These are phyloP conservation scores for Drosophila bocqueti DNA, from an alignment of 1,140 invertebrate genomes.

Conservation along the genomic window DNA sequence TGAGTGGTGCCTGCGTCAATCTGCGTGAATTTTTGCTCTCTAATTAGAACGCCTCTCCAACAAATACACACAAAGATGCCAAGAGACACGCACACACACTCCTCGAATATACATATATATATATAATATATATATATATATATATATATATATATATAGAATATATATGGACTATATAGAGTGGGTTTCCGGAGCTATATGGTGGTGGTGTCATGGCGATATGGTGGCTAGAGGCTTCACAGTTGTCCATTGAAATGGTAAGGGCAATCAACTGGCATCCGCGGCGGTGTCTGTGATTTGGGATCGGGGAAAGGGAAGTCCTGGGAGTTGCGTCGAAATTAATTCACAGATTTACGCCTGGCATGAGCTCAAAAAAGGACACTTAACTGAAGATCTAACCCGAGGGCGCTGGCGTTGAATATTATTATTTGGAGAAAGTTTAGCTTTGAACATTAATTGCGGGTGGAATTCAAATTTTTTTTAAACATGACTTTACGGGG, in stretches of 20 bases:
- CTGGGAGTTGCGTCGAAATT: conserved; percentile 5
- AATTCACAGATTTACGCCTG: conserved; percentile 22
- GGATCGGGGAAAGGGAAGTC: neutral
- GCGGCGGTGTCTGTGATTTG: neutral
- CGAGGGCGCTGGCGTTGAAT: neutral
- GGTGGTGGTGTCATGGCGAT: conserved; percentile 30
- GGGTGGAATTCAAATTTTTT: neutral
- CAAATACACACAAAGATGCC: conserved; percentile 38
- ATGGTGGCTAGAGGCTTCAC: conserved; percentile 23
- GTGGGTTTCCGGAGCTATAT: conserved; percentile 1
- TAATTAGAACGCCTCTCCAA: conserved; percentile 79
- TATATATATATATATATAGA: conserved; percentile 5
- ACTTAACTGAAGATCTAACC: conserved; percentile 1
- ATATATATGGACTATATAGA: conserved; percentile 8
- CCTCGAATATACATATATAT: conserved; percentile 3
- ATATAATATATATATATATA: conserved; percentile 9
- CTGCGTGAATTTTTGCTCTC: conserved; percentile 78
- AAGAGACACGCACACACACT: conserved; percentile 23
- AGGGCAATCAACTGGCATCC: conserved; percentile 22
- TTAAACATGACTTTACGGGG: neutral
- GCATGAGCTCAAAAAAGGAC: conserved; percentile 19
- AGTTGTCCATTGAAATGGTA: conserved; percentile 38
- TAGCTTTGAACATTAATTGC: neutral
- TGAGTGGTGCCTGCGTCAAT: conserved; percentile 62
- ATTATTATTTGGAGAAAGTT: conserved; percentile 2